A percentile compares a stretch with the other conserved stretches of the same genome.
These are phyloP conservation scores for Cryptocephalus primarius DNA, from an alignment of 2,888 invertebrate species.

Conservation along the genomic window DNA sequence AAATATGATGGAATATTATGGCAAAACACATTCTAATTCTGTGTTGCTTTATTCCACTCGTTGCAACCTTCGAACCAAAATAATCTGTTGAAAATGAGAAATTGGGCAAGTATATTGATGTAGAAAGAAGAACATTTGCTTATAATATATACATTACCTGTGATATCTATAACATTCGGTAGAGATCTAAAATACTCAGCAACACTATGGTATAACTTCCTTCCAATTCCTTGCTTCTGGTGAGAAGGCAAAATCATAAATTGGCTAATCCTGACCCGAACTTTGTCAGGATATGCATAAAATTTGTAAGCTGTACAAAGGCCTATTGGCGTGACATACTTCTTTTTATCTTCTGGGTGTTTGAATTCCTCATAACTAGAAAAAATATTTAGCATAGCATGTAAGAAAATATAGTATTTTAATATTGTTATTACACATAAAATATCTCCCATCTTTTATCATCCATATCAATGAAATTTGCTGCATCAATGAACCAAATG, in stretches of 20 bases:
- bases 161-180: slow-evolving; percentile 53
- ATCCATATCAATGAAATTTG: slow-evolving; percentile 84
- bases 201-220: slow-evolving; percentile 50
- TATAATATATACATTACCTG: slow-evolving; percentile 40
- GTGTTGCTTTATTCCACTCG: no score
- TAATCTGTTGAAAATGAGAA: no score
- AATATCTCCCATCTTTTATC: slow-evolving; percentile 89
- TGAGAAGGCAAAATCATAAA: slow-evolving; percentile 88
- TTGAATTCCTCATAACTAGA: slow-evolving; percentile 60
- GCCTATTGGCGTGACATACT: slow-evolving; percentile 67
- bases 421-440: slow-evolving; percentile 49
- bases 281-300: slow-evolving; percentile 82
- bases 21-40: no score
- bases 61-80: no score
- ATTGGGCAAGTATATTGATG: no score
- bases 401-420: no score
- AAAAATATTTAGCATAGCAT: slow-evolving; percentile 6
- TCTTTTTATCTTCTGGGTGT: slow-evolving; percentile 42
- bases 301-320: slow-evolving; percentile 90
- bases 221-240: slow-evolving; percentile 76
- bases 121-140: no score
- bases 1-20: no score
- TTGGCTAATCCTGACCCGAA: slow-evolving; percentile 86
- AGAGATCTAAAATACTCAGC: slow-evolving; percentile 29
- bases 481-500: slow-evolving; percentile 93